Evolutionary conservation across 2,797 vertebrate genomes (phyloP).

Genomic region (Mus spretus): DNA sequence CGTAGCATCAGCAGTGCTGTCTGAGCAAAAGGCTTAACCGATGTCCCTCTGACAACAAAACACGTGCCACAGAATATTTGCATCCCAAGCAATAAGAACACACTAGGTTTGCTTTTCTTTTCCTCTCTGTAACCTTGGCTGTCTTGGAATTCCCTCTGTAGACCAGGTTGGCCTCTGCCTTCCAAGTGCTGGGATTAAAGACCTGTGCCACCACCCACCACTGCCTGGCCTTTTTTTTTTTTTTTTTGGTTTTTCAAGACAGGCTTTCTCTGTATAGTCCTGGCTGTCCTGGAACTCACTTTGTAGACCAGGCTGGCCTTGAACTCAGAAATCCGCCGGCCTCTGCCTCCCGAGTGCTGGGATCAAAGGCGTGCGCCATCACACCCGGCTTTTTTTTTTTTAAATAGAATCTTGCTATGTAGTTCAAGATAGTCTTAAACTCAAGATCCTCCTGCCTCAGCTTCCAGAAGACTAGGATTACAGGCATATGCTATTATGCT

Average conservation of each 20-base stretch:
- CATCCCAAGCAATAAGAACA: conserved; percentile 10
- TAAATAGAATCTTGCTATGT: background rate
- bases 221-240: background rate
- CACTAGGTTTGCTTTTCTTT: background rate
- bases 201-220: too few species aligned
- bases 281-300: too few species aligned
- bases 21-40: conserved; percentile 44
- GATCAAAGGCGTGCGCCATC: too few species aligned
- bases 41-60: conserved; percentile 45
- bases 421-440: background rate
- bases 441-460: background rate
- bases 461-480: background rate
- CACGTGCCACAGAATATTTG: background rate
- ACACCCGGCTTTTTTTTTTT: too few species aligned
- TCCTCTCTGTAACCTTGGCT: background rate
- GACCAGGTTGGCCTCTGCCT: background rate
- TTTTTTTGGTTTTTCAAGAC: too few species aligned
- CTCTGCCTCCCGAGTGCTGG: too few species aligned
- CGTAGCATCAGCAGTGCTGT: background rate
- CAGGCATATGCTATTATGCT: background rate
- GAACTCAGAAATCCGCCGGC: too few species aligned
- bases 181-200: background rate
- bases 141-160: background rate
- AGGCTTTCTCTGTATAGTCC: too few species aligned
- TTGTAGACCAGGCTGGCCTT: too few species aligned